Conservation (phyloP, 2,113 vertebrate genomes). For the Planiliza haematocheilus region DNA sequence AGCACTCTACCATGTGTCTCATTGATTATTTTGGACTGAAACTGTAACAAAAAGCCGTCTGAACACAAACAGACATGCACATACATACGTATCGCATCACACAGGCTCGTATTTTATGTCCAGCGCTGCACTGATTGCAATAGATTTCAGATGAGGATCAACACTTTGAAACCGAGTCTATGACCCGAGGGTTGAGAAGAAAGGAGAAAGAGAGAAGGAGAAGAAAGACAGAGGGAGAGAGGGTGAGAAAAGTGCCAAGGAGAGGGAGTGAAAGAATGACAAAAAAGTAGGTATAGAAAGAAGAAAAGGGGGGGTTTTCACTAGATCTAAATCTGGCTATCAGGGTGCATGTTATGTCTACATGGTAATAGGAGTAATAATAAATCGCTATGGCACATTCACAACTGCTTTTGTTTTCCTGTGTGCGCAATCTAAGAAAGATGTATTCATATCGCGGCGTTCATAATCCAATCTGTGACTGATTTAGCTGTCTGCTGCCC, state of each 20-base stretch:
- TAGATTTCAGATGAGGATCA: slow-evolving; percentile 88
- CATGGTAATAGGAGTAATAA: slow-evolving; percentile 49
- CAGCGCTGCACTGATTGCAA: slow-evolving; percentile 86
- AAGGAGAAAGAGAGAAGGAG: slow-evolving; percentile 62
- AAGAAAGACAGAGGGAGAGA: slow-evolving; percentile 60
- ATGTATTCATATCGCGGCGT: slow-evolving; percentile 69
- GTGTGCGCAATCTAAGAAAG: slow-evolving; percentile 68
- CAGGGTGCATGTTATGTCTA: slow-evolving; percentile 53
- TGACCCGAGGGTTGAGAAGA: slow-evolving; percentile 85
- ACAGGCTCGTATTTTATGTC: slow-evolving; percentile 75
- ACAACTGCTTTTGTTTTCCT: slow-evolving; percentile 53
- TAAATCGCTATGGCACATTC: slow-evolving; percentile 52
- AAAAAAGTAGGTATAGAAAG: slow-evolving; percentile 43
- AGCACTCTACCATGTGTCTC: slow-evolving; percentile 42
- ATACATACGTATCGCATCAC: slow-evolving; percentile 59
- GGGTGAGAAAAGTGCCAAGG: slow-evolving; percentile 32
- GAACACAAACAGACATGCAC: slow-evolving; percentile 43
- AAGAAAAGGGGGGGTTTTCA: slow-evolving; percentile 59
- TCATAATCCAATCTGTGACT: slow-evolving; percentile 89
- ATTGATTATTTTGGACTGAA: slow-evolving; percentile 66
- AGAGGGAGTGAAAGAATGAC: slow-evolving; percentile 40
- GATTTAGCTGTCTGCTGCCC: slow-evolving; percentile 92
- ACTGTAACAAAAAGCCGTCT: slow-evolving; percentile 58
- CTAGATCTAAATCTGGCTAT: slow-evolving; percentile 84
- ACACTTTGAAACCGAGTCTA: slow-evolving; percentile 89